A percentile compares a stretch with the other conserved stretches of the same genome.
Conservation (phyloP, 2,797 vertebrate species). For the Mionectes olivaceus region DNA sequence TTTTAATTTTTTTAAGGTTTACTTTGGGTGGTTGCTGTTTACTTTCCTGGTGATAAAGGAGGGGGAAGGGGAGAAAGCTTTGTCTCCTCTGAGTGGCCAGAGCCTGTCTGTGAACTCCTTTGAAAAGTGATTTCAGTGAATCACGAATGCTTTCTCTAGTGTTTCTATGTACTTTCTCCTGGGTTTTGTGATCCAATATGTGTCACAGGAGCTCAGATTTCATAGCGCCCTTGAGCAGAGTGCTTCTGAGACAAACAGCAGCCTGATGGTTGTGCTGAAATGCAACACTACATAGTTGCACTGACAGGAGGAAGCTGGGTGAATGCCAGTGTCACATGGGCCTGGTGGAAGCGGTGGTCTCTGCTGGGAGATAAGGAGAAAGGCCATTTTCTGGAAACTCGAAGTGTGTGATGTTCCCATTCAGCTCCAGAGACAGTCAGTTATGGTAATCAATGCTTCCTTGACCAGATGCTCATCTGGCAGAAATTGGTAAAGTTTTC, state of each 20-base stretch:
- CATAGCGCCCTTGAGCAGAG: not conserved
- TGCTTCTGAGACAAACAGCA: conserved; percentile 5
- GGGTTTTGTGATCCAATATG: not conserved
- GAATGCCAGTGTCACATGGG: not conserved
- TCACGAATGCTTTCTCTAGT: not conserved
- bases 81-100: not conserved
- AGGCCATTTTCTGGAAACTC: not conserved
- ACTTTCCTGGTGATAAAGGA: not conserved
- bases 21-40: not conserved
- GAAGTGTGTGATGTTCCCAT: not conserved
- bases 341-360: not conserved
- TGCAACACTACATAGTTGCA: not conserved
- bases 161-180: not conserved
- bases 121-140: not conserved
- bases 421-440: not conserved
- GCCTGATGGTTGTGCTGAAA: not conserved
- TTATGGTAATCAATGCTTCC: not conserved
- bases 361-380: not conserved
- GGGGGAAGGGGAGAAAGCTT: not conserved
- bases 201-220: conserved; percentile 13
- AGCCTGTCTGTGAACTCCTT: not conserved
- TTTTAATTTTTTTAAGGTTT: not conserved
- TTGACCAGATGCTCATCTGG: not conserved
- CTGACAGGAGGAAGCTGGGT: not conserved
- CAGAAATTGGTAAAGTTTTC: not conserved